Evolutionary conservation across 2,888 invertebrate genomes (phyloP).

Genomic region (Sarcophaga caerulescens): DNA sequence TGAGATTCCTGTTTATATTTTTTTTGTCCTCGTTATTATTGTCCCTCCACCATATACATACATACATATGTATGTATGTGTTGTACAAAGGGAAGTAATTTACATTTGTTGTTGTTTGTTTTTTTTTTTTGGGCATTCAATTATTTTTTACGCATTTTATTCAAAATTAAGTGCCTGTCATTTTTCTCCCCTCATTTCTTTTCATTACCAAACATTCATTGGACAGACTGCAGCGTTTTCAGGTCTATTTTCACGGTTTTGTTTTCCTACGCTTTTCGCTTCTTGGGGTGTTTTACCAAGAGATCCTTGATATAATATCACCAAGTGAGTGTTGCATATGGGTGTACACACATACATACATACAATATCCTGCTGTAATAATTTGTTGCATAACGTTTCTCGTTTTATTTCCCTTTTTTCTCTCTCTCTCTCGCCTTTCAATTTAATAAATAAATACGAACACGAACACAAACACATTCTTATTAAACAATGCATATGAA

Average conservation of each 20-base stretch:
- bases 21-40: neutral
- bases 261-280: slow-evolving; percentile 10
- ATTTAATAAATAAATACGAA: no score
- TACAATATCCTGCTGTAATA: slow-evolving; percentile 61
- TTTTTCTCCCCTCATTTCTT: slow-evolving; percentile 50
- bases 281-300: slow-evolving; percentile 51
- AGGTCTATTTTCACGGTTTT: slow-evolving; percentile 6
- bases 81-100: slow-evolving; percentile 39
- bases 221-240: slow-evolving; percentile 23
- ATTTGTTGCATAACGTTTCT: slow-evolving; percentile 67
- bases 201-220: slow-evolving; percentile 13
- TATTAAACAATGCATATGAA: slow-evolving; percentile 15
- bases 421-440: neutral
- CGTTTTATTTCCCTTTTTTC: neutral
- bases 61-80: no score
- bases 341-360: neutral
- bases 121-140: slow-evolving; percentile 64
- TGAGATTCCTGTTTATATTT: slow-evolving; percentile 48
- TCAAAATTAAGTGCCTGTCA: slow-evolving; percentile 68
- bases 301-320: slow-evolving; percentile 34
- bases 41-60: neutral
- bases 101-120: slow-evolving; percentile 9
- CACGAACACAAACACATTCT: neutral
- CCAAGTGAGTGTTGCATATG: slow-evolving; percentile 41
- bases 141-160: slow-evolving; percentile 66